A percentile compares a stretch with the other conserved stretches of the same genome.
These are phyloP conservation scores for Callinectes sapidus DNA, from an alignment of 2,888 invertebrate species.

Conservation along the genomic window DNA sequence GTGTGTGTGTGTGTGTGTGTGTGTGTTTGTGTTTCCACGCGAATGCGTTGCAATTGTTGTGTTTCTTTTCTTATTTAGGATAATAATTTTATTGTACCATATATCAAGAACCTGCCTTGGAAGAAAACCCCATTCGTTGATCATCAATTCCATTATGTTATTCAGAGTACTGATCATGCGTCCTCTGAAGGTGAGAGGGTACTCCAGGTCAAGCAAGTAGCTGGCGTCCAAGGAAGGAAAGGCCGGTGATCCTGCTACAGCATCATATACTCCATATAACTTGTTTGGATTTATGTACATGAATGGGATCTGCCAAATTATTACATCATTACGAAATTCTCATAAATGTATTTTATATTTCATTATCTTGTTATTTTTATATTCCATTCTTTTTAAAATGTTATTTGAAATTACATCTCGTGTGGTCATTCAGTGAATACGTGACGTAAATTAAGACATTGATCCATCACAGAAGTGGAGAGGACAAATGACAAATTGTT, in stretches of 20 bases:
- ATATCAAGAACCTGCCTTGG: not conserved
- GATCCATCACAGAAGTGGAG: too few relatives aligned
- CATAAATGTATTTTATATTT: too few relatives aligned
- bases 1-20: too few relatives aligned
- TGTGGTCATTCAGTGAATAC: too few relatives aligned
- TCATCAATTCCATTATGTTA: not conserved
- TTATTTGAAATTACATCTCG: too few relatives aligned
- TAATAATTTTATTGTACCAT: not conserved
- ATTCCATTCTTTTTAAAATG: too few relatives aligned
- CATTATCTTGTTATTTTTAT: too few relatives aligned
- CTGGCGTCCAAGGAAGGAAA: not conserved
- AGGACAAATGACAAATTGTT: too few relatives aligned
- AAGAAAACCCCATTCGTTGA: not conserved
- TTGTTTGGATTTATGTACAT: not conserved
- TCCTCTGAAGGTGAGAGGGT: conserved; percentile 24
- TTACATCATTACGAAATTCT: too few relatives aligned
- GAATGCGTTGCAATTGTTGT: not conserved
- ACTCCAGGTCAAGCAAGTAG: not conserved
- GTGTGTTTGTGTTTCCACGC: too few relatives aligned
- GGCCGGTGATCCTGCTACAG: not conserved
- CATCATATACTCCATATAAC: not conserved
- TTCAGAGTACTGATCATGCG: not conserved
- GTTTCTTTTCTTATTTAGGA: not conserved
- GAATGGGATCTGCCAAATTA: not conserved
- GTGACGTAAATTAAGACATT: too few relatives aligned